Base-by-base conservation (phyloP, 2,113 vertebrate genomes). In the Chloebia gouldiae region DNA sequence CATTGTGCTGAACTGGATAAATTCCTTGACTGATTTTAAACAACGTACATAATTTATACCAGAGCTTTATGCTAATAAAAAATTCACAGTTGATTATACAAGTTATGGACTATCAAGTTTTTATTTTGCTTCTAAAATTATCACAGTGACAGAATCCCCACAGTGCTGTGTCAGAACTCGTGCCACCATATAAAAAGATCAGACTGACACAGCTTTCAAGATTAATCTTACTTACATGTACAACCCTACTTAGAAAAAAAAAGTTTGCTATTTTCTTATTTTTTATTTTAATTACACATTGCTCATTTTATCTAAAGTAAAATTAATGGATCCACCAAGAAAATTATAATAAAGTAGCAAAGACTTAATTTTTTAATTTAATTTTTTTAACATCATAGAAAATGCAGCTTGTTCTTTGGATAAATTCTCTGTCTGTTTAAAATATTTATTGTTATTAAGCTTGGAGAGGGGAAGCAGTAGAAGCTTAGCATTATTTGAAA, bases 401-500 rank as follows among this genome's bases (percentile, higher is more conserved):
- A 92, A 94, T 60, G 19, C 35, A 78, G 63, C 19, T 39, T 75
- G 12, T 10, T 51, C 68, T 94, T 94, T 47, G 82, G 68, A 75
- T 71, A 91, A 76, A 37, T 93, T 65, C 31, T 71, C 53, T 31
- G 28, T 53, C 53, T 57, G 31, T 91, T 93, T 92, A 81, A 95
- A 92, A 77, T 85, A 94, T 73, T 93, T 93, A 90, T 56, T 85
- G 68, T 70, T 57, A 80, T 85, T 88, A 77, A 91, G 45, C 33
- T 51, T 63, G 66, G 45, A 86, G n/a, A 13, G 15, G 59, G 13
- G 6, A 53, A 80, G 87, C 50, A 66, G 40, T 28, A 87, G 78
- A 87, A 89, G 84, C 71, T 72, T 22, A 59, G 44, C 44, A 66
- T 90, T 82, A 93, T 88, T 88, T 83, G 30, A 93, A 96, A 96